phyloP scores from a whole-genome alignment of 2,113 vertebrate genomes.

The Neolamprologus devosi region DNA sequence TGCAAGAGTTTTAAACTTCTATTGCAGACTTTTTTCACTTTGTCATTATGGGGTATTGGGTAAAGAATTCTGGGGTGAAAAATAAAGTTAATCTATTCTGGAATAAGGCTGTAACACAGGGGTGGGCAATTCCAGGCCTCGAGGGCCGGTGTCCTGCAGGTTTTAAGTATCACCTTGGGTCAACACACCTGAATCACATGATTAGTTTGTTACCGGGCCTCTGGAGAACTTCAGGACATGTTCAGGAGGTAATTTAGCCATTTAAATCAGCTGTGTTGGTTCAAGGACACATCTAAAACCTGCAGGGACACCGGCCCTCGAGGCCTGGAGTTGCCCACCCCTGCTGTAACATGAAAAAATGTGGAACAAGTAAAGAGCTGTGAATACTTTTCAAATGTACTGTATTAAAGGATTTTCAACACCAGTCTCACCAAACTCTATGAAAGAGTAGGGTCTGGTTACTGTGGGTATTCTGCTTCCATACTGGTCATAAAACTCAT shows the following conservation, averaged over 20 bases:
- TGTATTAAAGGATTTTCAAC: not conserved
- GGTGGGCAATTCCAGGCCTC: too few species aligned
- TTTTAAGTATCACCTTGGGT: too few species aligned
- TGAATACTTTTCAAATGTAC: not conserved
- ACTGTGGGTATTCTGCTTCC: slow-evolving; percentile 86
- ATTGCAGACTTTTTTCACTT: not conserved
- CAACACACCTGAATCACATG: too few species aligned
- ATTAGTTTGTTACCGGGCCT: too few species aligned
- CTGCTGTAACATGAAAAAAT: not conserved
- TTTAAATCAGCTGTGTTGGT: not conserved
- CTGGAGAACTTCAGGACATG: too few species aligned
- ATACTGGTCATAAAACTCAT: slow-evolving; percentile 89
- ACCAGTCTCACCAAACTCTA: slow-evolving; percentile 84
- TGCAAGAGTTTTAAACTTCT: accelerated
- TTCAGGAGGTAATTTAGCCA: too few species aligned
- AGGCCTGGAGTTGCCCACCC: not conserved
- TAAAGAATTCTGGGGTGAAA: not conserved
- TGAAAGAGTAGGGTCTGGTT: slow-evolving; percentile 95
- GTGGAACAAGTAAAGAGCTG: not conserved
- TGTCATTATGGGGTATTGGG: not conserved
- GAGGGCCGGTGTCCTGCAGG: too few species aligned
- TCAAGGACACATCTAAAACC: not conserved
- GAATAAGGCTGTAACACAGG: not conserved
- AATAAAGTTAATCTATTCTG: not conserved
- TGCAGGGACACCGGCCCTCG: accelerated